Evolutionary conservation across 2,113 vertebrate genomes (phyloP), one percentile per base, ranked within the genome.

Genomic region (Hippocampus barbouri): DNA sequence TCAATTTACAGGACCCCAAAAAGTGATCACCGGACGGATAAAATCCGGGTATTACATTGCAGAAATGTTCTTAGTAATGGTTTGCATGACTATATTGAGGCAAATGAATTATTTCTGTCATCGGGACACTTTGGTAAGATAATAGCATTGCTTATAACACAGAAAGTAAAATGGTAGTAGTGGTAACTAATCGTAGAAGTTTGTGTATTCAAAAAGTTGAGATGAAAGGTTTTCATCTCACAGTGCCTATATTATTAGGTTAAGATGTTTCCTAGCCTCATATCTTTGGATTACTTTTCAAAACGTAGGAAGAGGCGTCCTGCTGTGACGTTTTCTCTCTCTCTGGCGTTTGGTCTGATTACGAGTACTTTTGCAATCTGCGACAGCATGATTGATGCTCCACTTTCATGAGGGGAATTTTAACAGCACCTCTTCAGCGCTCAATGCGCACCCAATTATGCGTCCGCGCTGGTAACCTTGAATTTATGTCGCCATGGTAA

Each of bases 401-500:
- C 94, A 95, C 94, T 95, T 94, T 95, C 95, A 96, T 95, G 94
- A 96, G 94, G 94, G 93, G 96, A 98, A 97, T 98, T 95, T 97
- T 96, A 98, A 98, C 97, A 98, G 95, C 94, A 95, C 95, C 95
- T 94, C 94, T 95, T 94, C 95, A 93, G 95, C 92, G 91, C 96
- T 96, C 95, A 92, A 87, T 93, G 95, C 94, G 91, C 96, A 96
- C 95, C 97, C 97, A 98, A 99, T 99, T 98, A 99, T 97, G 97
- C 93, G 91, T 96, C 96, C 95, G 96, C 94, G 96, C 96, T 93
- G 92, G 96, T 98, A 99, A 99, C 97, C 97, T 99, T 99, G 97
- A 99, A 98, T 98, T 98, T 99, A 98, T 98, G 97, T 99, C 96
- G 91, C 96, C 95, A 99, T 98, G 94, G 95, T 68, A 92, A 98